A percentile compares a stretch with the other conserved stretches of the same genome.
These are phyloP conservation scores for Nettapus auritus DNA, from an alignment of 2,113 vertebrate species.

Conservation along the genomic window DNA sequence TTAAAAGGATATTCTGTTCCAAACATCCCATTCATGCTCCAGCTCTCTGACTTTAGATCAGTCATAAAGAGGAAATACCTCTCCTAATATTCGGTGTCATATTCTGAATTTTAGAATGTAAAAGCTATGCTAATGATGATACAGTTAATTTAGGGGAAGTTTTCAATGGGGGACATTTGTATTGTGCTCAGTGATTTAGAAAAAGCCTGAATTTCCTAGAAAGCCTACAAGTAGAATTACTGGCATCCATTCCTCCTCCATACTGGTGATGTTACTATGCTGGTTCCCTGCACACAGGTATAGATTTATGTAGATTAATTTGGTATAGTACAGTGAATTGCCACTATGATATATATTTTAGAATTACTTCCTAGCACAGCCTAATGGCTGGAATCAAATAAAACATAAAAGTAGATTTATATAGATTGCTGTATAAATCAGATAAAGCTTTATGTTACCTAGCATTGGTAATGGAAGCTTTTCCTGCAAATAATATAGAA, in stretches of 20 bases:
- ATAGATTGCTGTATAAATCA: constrained; percentile 79
- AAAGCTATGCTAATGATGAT: constrained; percentile 40
- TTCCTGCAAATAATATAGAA: constrained; percentile 69
- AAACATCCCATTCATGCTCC: constrained; percentile 33
- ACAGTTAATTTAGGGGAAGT: constrained; percentile 32
- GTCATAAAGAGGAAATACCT: constrained; percentile 55
- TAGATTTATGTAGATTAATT: constrained; percentile 79
- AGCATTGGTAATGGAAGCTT: constrained; percentile 55
- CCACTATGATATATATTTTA: constrained; percentile 72
- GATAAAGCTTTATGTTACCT: constrained; percentile 77
- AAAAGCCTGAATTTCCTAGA: constrained; percentile 48
- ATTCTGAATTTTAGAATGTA: constrained; percentile 50
- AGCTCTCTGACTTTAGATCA: constrained; percentile 53
- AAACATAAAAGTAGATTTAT: constrained; percentile 80
- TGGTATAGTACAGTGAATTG: constrained; percentile 69
- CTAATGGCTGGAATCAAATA: constrained; percentile 81
- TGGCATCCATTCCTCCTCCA: constrained; percentile 45
- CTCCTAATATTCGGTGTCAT: constrained; percentile 25
- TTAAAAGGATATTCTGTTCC: constrained; percentile 47
- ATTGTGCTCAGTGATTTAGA: constrained; percentile 19
- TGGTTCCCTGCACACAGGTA: constrained; percentile 63
- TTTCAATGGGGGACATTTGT: constrained; percentile 14
- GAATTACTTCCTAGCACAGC: constrained; percentile 75
- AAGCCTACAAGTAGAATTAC: constrained; percentile 47
- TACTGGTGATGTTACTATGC: constrained; percentile 37